Percentiles rank a stretch among this genome's conserved stretches.
Conservation (phyloP, 2,888 invertebrate genomes). For the Junonia oenone region DNA sequence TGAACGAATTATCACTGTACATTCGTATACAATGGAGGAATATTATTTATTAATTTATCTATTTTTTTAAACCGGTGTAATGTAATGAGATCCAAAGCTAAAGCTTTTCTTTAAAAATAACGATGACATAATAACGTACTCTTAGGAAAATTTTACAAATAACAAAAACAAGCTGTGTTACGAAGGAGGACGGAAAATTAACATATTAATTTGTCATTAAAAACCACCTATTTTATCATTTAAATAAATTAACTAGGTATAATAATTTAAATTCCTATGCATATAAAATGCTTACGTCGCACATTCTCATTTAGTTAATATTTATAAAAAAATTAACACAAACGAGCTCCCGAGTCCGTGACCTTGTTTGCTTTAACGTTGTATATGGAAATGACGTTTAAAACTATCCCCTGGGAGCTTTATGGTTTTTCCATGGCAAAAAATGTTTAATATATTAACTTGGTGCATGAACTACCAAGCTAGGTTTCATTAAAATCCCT, state of each 20-base stretch:
- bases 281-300: neutral
- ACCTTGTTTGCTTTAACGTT: neutral
- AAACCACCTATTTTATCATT: neutral
- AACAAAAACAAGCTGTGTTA: neutral
- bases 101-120: too few relatives aligned
- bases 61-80: too few relatives aligned
- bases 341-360: neutral
- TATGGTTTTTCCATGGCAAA: neutral
- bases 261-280: neutral
- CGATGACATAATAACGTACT: too few relatives aligned
- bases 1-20: constrained; percentile 28
- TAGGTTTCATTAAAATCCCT: neutral
- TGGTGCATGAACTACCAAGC: neutral
- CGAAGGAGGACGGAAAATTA: neutral
- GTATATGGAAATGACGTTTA: neutral
- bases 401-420: neutral
- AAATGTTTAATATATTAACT: neutral
- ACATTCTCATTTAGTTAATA: neutral
- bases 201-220: neutral
- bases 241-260: neutral
- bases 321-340: neutral
- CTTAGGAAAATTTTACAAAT: neutral
- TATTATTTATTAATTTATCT: neutral
- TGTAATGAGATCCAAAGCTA: too few relatives aligned
- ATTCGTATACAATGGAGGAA: constrained; percentile 7